These are phyloP conservation scores for Semotilus atromaculatus DNA, from an alignment of 2,797 vertebrate genomes.

Conservation along the genomic window DNA sequence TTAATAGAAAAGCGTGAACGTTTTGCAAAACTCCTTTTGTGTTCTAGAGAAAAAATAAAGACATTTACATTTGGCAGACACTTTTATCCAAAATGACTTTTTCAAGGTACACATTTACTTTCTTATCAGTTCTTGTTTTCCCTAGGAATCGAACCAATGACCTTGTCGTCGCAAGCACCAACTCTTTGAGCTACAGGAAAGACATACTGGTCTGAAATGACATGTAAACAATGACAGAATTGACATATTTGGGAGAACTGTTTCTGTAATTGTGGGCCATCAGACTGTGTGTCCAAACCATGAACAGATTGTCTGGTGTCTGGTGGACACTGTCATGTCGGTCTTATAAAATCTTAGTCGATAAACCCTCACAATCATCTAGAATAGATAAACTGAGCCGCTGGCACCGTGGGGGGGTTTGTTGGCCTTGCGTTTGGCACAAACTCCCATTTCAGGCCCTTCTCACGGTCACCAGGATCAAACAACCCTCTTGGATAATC, in stretches of 20 bases:
- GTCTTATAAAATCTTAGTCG: constrained; percentile 43
- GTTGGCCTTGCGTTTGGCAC: constrained; percentile 16
- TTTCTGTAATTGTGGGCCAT: not conserved
- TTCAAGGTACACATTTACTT: too few relatives aligned
- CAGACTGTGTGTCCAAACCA: not conserved
- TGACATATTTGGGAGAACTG: not conserved
- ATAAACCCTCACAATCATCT: constrained; percentile 30
- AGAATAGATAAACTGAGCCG: constrained; percentile 33
- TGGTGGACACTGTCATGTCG: constrained; percentile 13
- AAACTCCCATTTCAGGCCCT: constrained; percentile 36
- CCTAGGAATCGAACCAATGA: too few relatives aligned
- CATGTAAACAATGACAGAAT: not conserved
- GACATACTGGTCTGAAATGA: too few relatives aligned
- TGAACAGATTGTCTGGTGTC: constrained; percentile 36
- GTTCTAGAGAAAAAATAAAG: not conserved
- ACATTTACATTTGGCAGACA: too few relatives aligned
- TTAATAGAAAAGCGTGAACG: not conserved
- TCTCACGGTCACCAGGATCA: constrained; percentile 35
- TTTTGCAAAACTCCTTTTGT: not conserved
- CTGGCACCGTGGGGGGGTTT: constrained; percentile 16
- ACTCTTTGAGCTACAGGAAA: too few relatives aligned
- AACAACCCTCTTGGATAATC: constrained; percentile 4
- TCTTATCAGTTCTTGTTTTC: too few relatives aligned
- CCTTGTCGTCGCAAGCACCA: too few relatives aligned
- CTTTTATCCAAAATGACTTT: too few relatives aligned